Evolutionary conservation across 2,888 invertebrate genomes (phyloP).

Genomic region (Gerosis bhagava): DNA sequence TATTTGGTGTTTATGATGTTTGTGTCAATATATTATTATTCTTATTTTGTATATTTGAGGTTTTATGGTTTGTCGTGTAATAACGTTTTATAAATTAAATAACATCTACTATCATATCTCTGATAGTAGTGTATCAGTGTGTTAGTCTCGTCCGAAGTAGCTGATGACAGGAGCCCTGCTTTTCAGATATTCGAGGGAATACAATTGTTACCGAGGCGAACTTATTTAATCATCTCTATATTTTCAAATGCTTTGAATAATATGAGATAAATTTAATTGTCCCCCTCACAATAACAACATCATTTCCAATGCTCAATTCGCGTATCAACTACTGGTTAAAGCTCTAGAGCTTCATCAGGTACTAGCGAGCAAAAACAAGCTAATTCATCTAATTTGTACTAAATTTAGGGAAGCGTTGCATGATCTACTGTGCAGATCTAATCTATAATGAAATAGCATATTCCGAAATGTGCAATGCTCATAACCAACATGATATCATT

Average conservation of each 20-base stretch:
- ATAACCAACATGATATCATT: background rate
- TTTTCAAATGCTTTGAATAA: constrained; percentile 8
- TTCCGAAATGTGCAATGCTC: constrained; percentile 10
- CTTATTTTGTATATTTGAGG: too few species aligned
- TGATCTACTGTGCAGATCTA: constrained; percentile 62
- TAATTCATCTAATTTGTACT: constrained; percentile 53
- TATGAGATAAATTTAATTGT: constrained; percentile 26
- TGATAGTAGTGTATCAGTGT: too few species aligned
- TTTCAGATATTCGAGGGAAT: constrained; percentile 74
- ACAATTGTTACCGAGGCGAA: constrained; percentile 18
- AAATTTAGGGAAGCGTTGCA: constrained; percentile 65
- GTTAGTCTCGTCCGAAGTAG: too few species aligned
- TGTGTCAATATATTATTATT: too few species aligned
- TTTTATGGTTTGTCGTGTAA: too few species aligned
- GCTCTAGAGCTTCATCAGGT: constrained; percentile 43
- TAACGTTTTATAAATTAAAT: too few species aligned
- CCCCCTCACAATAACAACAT: constrained; percentile 56
- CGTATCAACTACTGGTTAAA: constrained; percentile 51
- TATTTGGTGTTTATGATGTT: too few species aligned
- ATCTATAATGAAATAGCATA: constrained; percentile 44
- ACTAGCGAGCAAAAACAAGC: constrained; percentile 63
- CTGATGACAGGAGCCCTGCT: constrained; percentile 77
- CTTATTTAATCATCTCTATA: constrained; percentile 4
- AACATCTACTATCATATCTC: too few species aligned
- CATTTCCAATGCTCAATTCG: constrained; percentile 71